A percentile compares a stretch with the other conserved stretches of the same genome.
phyloP scores from a whole-genome alignment of 53 echinoderm and acorn worm genomes.

The Paracentrotus lividus region DNA sequence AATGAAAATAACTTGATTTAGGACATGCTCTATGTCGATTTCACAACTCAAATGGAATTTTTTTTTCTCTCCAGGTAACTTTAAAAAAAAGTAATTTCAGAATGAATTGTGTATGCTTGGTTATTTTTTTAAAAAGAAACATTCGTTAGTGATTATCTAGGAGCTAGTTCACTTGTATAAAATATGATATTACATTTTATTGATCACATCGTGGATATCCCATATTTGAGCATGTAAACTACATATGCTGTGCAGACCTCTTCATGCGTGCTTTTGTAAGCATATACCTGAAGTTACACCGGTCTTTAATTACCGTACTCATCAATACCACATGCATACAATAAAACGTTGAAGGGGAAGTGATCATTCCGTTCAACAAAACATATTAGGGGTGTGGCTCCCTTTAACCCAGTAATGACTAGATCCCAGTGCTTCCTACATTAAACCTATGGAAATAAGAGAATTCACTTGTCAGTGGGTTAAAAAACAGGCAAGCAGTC shows the following conservation, averaged over 20 bases:
- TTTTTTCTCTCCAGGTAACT: not conserved
- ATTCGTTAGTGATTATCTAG: not conserved
- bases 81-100: not conserved
- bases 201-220: not conserved
- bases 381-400: no score
- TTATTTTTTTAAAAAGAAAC: not conserved
- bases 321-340: no score
- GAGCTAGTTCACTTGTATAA: not conserved
- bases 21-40: not conserved
- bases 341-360: no score
- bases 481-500: no score
- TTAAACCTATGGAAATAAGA: no score
- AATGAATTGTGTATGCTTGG: not conserved
- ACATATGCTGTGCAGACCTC: not conserved
- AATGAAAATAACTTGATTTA: not conserved
- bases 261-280: no score
- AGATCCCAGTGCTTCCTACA: no score
- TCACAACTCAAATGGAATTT: constrained; percentile 10
- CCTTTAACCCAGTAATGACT: no score
- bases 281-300: no score
- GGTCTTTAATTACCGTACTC: no score
- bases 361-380: no score
- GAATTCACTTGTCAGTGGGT: no score
- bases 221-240: not conserved
- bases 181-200: constrained; percentile 5